phyloP scores from a whole-genome alignment of 2,888 invertebrate genomes.

The Fragum sueziense region DNA sequence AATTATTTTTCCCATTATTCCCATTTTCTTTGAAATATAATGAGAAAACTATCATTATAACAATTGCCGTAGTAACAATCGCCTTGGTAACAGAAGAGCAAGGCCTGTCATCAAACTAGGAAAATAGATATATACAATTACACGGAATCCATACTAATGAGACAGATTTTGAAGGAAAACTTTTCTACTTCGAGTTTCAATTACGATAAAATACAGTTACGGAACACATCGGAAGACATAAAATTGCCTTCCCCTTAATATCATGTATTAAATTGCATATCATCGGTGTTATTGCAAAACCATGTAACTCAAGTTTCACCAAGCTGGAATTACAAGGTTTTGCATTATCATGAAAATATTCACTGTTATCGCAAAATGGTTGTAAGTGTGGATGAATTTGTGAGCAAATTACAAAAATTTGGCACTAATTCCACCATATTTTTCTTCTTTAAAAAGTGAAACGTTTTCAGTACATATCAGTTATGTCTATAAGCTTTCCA shows the following conservation, averaged over 20 bases:
- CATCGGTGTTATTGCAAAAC: too few relatives aligned
- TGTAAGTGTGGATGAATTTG: too few relatives aligned
- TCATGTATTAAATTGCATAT: not conserved
- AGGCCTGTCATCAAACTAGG: constrained; percentile 11
- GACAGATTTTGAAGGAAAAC: constrained; percentile 17
- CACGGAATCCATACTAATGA: constrained; percentile 19
- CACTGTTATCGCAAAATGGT: too few relatives aligned
- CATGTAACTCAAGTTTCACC: too few relatives aligned
- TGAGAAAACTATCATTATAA: not conserved
- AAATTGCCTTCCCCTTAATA: constrained; percentile 16
- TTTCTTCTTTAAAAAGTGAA: too few relatives aligned
- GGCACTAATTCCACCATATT: too few relatives aligned
- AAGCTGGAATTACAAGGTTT: too few relatives aligned
- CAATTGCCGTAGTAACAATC: constrained; percentile 3
- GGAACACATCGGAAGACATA: not conserved
- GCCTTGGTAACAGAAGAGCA: constrained; percentile 6
- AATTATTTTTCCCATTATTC: not conserved
- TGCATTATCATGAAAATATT: too few relatives aligned
- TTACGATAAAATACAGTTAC: constrained; percentile 12
- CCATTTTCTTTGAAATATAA: not conserved
- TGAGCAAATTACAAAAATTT: too few relatives aligned
- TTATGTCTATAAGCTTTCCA: too few relatives aligned
- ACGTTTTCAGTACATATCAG: too few relatives aligned
- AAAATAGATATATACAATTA: constrained; percentile 18
- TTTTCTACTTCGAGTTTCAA: constrained; percentile 4